A percentile compares a stretch with the other conserved stretches of the same genome.
Evolutionary conservation across 2,797 vertebrate species (phyloP).

Genomic region (Enteromius radiatus): DNA sequence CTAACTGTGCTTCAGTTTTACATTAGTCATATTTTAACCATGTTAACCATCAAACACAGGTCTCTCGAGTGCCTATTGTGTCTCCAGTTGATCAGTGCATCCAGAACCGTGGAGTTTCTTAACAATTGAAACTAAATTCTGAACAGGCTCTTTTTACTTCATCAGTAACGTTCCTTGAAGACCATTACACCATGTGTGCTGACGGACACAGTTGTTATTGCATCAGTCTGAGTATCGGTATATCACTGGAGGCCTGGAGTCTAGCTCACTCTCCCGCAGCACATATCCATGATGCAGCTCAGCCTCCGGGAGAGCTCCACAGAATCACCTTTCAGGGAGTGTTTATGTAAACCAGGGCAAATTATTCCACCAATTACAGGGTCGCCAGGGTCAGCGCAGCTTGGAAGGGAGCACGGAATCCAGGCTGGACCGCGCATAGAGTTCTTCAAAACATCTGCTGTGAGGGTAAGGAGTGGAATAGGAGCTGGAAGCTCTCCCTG

Average conservation of each 20-base stretch:
- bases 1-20: background rate
- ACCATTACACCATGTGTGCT: constrained; percentile 45
- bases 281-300: constrained; percentile 37
- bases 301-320: constrained; percentile 38
- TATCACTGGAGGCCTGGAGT: constrained; percentile 29
- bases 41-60: background rate
- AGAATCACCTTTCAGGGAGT: constrained; percentile 57
- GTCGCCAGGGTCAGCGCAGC: constrained; percentile 54
- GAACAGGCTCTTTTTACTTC: background rate
- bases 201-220: constrained; percentile 52
- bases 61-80: background rate
- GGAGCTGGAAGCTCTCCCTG: constrained; percentile 65
- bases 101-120: background rate
- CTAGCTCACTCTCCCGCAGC: constrained; percentile 29
- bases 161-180: constrained; percentile 34
- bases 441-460: constrained; percentile 71
- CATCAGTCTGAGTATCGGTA: constrained; percentile 40
- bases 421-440: constrained; percentile 19
- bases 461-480: constrained; percentile 70
- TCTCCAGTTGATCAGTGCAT: constrained; percentile 4
- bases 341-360: constrained; percentile 64
- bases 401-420: constrained; percentile 42
- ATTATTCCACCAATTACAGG: constrained; percentile 64
- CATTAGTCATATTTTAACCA: background rate
- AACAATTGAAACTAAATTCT: constrained; percentile 42